Base-by-base conservation (phyloP, 2,113 vertebrate genomes). In the Urocynchramus pylzowi region DNA sequence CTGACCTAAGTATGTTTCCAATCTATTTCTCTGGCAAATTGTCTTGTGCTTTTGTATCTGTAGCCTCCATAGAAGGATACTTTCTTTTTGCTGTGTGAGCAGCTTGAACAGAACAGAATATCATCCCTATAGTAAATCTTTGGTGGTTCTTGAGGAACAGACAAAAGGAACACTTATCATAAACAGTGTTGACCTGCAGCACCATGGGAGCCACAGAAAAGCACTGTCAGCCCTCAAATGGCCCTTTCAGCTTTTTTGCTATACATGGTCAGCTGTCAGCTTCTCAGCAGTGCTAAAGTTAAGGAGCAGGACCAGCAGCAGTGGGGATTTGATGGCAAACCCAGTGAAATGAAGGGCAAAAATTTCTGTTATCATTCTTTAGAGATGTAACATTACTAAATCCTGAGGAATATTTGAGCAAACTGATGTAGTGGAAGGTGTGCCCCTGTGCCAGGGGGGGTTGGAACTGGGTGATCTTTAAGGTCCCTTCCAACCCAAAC, bases 401-500 rank as follows among this genome's bases (percentile, higher is more conserved):
- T 24, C 68, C 41, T 41, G 35, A 63, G 16, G 47, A 59, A 30
- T 56, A 65, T 80, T n/a, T 75, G 61, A 68, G 19, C 20, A 89
- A 60, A 35, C 13, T 31, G 20, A 23, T 47, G 20, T 41, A 47
- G 20, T 15, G 13, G 45, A 59, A 67, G 11, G 9, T n/a, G 28
- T 24, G 8, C 5, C 37, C 10, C 13, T 52, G 37, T 19, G 27
- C 50, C 37, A 24, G 19, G 4, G 13, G 1, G 0, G 2, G 0
- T 14, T 65, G 33, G 19, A 52, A 45, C 33, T 24, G 14, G 9
- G 11, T 67, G n/a, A 39, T 53, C 39, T 60, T 68, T 75, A 39
- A 59, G 39, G 11, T 17, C 6, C 4, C 13, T 75, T 83, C 61
- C 53, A 53, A 47, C 17, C 4, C n/a, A 82, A 45, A 53, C 6